phyloP scores from a whole-genome alignment of 1,140 invertebrate genomes.

The Brachionus calyciflorus region DNA sequence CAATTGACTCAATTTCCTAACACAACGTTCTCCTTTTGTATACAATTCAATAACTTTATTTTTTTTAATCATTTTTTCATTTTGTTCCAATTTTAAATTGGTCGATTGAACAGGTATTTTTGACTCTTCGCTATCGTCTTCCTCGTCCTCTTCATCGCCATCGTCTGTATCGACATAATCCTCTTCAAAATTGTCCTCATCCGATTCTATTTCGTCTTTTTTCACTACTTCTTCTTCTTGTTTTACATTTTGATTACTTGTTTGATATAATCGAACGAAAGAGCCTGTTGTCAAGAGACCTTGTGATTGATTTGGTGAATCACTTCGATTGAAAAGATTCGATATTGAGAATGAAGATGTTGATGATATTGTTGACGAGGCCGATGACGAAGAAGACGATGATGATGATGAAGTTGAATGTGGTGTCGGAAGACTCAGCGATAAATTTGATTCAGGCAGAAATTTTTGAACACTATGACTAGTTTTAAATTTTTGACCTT shows the following conservation, averaged over 20 bases:
- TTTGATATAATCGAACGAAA: neutral
- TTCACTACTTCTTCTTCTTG: neutral
- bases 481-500: neutral
- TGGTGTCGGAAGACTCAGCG: neutral
- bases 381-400: neutral
- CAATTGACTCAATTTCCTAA: constrained; percentile 34
- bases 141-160: constrained; percentile 20
- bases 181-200: constrained; percentile 6
- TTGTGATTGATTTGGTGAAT: neutral
- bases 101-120: neutral
- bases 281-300: neutral
- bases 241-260: neutral
- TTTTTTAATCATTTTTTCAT: constrained; percentile 45
- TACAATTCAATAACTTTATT: constrained; percentile 45
- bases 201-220: neutral
- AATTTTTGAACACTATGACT: neutral
- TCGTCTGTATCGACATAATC: constrained; percentile 22
- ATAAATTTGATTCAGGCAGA: neutral
- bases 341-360: neutral
- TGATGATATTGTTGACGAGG: no score
- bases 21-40: constrained; percentile 37
- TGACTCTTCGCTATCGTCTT: neutral
- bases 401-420: constrained; percentile 15
- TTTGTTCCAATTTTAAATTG: constrained; percentile 11
- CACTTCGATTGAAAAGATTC: neutral